These are phyloP conservation scores for Tamias sibiricus DNA, from an alignment of 2,113 vertebrate genomes.

Conservation along the genomic window DNA sequence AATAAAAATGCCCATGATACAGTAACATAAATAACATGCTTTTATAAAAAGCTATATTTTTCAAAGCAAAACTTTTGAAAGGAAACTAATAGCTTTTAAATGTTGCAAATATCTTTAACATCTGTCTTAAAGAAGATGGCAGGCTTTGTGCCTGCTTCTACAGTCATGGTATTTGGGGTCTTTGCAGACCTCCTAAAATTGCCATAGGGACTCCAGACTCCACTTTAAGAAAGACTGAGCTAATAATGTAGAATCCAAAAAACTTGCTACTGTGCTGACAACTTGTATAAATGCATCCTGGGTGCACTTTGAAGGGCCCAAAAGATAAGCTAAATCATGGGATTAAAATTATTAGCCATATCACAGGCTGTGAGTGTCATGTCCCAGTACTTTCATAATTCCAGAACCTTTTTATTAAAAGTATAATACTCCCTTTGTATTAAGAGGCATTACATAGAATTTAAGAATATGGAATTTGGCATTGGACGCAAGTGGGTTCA, in stretches of 20 bases:
- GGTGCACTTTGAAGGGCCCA: not conserved
- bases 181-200: not conserved
- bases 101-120: not conserved
- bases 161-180: not conserved
- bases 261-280: not conserved
- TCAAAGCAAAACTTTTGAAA: not conserved
- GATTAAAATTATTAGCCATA: not conserved
- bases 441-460: not conserved
- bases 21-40: not conserved
- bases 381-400: not conserved
- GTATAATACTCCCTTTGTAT: too few relatives aligned
- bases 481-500: not conserved
- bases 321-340: not conserved
- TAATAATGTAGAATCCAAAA: not conserved
- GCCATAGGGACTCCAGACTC: not conserved
- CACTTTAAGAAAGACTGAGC: not conserved
- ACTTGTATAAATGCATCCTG: not conserved
- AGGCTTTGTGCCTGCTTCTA: not conserved
- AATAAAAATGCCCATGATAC: not conserved
- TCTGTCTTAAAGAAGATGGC: not conserved
- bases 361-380: not conserved
- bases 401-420: slow-evolving; percentile 19
- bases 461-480: not conserved
- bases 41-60: not conserved
- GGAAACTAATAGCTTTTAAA: not conserved